phyloP scores from a whole-genome alignment of 2,797 vertebrate genomes.

The Oryzias dopingdopingensis region DNA sequence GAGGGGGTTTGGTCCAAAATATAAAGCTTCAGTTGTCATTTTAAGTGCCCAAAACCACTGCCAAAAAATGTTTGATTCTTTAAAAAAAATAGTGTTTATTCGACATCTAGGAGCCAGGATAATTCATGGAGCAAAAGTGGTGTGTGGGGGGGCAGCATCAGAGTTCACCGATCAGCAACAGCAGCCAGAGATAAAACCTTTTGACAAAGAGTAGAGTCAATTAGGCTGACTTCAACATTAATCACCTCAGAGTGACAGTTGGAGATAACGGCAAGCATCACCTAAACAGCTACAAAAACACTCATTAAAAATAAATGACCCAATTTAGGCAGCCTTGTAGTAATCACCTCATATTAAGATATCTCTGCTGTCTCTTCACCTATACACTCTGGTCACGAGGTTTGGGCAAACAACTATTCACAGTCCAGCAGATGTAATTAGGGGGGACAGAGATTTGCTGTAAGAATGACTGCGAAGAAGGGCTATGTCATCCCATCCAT shows the following conservation, averaged over 20 bases:
- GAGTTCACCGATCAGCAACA: constrained; percentile 31
- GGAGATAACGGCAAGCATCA: constrained; percentile 39
- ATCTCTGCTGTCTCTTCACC: constrained; percentile 5
- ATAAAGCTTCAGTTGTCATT: constrained; percentile 62
- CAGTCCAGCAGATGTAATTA: constrained; percentile 40
- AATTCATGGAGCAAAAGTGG: not conserved
- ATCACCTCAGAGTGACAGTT: constrained; percentile 52
- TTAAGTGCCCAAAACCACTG: constrained; percentile 42
- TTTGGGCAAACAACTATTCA: not conserved
- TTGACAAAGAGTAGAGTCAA: constrained; percentile 45
- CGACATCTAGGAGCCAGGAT: constrained; percentile 3
- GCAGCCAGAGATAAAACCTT: constrained; percentile 35
- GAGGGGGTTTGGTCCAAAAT: constrained; percentile 46
- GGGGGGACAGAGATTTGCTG: constrained; percentile 53
- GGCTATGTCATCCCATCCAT: constrained; percentile 51
- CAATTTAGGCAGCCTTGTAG: constrained; percentile 25
- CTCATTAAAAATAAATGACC: constrained; percentile 50
- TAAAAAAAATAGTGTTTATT: too few species aligned
- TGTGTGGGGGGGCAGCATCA: constrained; percentile 2
- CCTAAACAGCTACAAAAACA: constrained; percentile 30
- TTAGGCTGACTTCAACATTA: constrained; percentile 40
- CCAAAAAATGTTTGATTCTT: constrained; percentile 4
- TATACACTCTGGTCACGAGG: constrained; percentile 18
- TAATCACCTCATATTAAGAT: constrained; percentile 14
- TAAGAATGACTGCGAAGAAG: constrained; percentile 49